These are phyloP conservation scores for Podarcis lilfordi DNA, from an alignment of 2,797 vertebrate genomes.

Conservation along the genomic window DNA sequence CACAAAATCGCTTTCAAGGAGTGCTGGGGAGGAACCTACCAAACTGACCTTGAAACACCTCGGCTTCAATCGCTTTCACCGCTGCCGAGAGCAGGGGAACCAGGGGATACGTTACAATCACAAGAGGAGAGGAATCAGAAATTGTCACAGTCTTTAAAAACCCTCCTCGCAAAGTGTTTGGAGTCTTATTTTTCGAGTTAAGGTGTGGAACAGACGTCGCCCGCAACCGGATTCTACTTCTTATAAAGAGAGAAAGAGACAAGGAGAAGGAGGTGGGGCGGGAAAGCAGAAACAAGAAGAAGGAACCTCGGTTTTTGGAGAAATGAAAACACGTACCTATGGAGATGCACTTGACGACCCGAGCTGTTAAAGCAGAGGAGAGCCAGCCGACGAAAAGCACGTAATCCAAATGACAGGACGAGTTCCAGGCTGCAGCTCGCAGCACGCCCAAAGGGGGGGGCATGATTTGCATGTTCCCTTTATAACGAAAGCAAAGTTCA, in stretches of 20 bases:
- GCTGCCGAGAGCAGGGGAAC: not conserved
- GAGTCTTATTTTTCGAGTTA: not conserved
- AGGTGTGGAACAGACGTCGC: not conserved
- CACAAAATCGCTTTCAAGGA: not conserved
- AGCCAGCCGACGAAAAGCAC: slow-evolving; percentile 59
- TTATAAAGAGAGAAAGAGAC: not conserved
- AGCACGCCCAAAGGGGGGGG: slow-evolving; percentile 56
- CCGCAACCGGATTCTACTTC: slow-evolving; percentile 20
- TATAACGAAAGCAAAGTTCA: slow-evolving; percentile 77
- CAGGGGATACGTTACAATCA: not conserved
- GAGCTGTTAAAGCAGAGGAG: slow-evolving; percentile 56
- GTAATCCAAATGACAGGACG: slow-evolving; percentile 66
- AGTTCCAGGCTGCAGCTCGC: slow-evolving; percentile 69
- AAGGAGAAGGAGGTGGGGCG: not conserved
- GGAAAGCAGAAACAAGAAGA: not conserved
- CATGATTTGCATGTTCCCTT: slow-evolving; percentile 65
- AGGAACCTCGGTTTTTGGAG: slow-evolving; percentile 49
- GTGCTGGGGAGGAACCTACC: not conserved
- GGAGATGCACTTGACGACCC: slow-evolving; percentile 48
- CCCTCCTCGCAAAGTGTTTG: not conserved
- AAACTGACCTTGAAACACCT: not conserved
- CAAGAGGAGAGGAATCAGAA: not conserved
- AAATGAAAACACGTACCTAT: not conserved
- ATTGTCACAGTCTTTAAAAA: not conserved
- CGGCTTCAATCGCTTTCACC: not conserved